A percentile compares a stretch with the other conserved stretches of the same genome.
These are phyloP conservation scores for Agrotis exclamationis DNA, from an alignment of 2,888 invertebrate species.

Conservation along the genomic window DNA sequence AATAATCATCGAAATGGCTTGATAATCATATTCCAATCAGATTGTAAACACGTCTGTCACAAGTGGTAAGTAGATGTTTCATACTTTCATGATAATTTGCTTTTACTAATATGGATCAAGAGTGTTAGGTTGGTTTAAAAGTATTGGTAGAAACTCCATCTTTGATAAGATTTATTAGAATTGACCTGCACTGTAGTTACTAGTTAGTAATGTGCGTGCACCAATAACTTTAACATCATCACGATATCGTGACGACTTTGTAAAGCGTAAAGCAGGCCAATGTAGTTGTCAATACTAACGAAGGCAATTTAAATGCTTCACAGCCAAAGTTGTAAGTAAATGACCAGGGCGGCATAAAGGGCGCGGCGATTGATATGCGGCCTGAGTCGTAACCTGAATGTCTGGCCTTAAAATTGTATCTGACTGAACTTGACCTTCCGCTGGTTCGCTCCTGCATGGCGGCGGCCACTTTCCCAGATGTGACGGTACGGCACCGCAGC, in stretches of 20 bases:
- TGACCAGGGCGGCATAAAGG: conserved; percentile 58
- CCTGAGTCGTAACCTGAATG: conserved; percentile 63
- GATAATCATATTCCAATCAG: background rate
- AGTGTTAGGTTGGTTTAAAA: background rate
- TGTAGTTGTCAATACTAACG: conserved; percentile 52
- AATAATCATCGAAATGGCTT: background rate
- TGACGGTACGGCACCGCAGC: conserved; percentile 48
- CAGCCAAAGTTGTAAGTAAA: conserved; percentile 52
- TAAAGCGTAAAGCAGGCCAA: conserved; percentile 45
- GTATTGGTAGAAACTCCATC: background rate
- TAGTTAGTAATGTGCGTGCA: conserved; percentile 11
- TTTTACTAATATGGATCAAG: no score
- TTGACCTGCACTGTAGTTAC: background rate
- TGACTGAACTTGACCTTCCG: conserved; percentile 86
- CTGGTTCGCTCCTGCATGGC: conserved; percentile 72
- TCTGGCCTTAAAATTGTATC: conserved; percentile 66
- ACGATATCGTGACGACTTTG: conserved; percentile 50
- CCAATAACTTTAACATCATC: conserved; percentile 30
- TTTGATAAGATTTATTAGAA: conserved; percentile 9
- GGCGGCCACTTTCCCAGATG: conserved; percentile 78
- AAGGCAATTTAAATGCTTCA: conserved; percentile 53
- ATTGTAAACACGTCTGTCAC: background rate
- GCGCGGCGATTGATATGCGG: conserved; percentile 62
- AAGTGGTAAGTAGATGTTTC: background rate
- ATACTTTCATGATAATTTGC: background rate